Conservation (phyloP, 2,888 invertebrate genomes). For the Bruchidius siliquastri region DNA sequence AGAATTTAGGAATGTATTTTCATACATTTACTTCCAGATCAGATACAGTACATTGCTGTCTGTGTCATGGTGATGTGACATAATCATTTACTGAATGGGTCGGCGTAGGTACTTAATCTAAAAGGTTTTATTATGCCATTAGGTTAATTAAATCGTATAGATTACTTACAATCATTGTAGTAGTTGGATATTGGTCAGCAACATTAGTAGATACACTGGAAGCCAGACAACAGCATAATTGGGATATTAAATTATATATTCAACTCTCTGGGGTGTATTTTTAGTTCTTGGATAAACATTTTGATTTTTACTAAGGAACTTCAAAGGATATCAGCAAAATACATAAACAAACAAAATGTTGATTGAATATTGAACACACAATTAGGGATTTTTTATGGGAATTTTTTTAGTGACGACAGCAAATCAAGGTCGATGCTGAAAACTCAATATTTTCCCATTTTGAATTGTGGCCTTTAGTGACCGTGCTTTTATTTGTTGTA, state of each 20-base stretch:
- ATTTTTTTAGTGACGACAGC: conserved; percentile 2
- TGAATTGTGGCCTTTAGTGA: background rate
- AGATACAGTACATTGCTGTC: conserved; percentile 24
- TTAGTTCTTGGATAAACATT: background rate
- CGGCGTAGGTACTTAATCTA: conserved; percentile 26
- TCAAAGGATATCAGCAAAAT: background rate
- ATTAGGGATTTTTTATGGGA: background rate
- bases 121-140: conserved; percentile 27
- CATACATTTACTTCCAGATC: conserved; percentile 8
- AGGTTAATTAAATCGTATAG: conserved; percentile 28
- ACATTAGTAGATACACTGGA: background rate
- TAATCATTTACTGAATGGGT: conserved; percentile 32
- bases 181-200: background rate
- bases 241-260: background rate
- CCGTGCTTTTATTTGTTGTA: background rate
- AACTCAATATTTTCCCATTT: conserved; percentile 17
- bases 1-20: conserved; percentile 25
- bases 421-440: conserved; percentile 12
- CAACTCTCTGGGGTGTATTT: background rate
- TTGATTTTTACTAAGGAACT: background rate
- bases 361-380: background rate
- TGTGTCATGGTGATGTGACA: conserved; percentile 32
- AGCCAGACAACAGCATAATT: background rate
- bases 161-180: background rate
- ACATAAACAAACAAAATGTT: background rate